These are phyloP conservation scores for Sphaerophoria rueppellii DNA, from an alignment of 2,888 invertebrate genomes.

Conservation along the genomic window DNA sequence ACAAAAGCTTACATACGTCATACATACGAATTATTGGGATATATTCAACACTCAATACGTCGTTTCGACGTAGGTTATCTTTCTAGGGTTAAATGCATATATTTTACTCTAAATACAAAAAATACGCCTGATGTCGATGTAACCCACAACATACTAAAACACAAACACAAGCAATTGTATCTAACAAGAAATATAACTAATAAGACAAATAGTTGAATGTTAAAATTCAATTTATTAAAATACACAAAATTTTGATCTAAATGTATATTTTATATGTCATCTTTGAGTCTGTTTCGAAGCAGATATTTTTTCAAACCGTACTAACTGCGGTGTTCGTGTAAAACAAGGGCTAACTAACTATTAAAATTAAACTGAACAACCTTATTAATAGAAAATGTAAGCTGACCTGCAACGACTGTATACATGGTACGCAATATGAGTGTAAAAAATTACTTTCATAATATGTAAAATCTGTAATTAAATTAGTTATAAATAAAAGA, in stretches of 20 bases:
- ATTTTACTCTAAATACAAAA: constrained; percentile 52
- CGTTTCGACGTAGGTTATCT: no score
- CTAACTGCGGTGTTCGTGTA: constrained; percentile 21
- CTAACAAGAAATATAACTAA: constrained; percentile 24
- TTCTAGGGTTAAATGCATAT: no score
- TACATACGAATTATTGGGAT: no score
- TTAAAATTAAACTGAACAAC: not conserved
- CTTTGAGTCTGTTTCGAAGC: constrained; percentile 48
- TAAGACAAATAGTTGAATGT: constrained; percentile 31
- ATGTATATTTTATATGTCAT: constrained; percentile 72
- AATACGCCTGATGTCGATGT: constrained; percentile 62
- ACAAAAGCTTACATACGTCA: no score
- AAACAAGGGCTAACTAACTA: constrained; percentile 16
- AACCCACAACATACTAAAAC: constrained; percentile 47
- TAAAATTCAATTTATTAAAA: constrained; percentile 44
- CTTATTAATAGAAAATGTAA: constrained; percentile 7
- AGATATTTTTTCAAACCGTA: constrained; percentile 51
- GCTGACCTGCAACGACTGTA: constrained; percentile 35
- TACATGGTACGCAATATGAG: not conserved
- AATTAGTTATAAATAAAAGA: constrained; percentile 5
- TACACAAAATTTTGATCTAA: constrained; percentile 59
- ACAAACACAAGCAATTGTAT: constrained; percentile 20
- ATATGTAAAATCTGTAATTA: constrained; percentile 5
- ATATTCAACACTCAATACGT: no score
- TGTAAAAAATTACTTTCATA: not conserved